phyloP scores from a whole-genome alignment of 2,113 vertebrate species.

The Noturus placidus region DNA sequence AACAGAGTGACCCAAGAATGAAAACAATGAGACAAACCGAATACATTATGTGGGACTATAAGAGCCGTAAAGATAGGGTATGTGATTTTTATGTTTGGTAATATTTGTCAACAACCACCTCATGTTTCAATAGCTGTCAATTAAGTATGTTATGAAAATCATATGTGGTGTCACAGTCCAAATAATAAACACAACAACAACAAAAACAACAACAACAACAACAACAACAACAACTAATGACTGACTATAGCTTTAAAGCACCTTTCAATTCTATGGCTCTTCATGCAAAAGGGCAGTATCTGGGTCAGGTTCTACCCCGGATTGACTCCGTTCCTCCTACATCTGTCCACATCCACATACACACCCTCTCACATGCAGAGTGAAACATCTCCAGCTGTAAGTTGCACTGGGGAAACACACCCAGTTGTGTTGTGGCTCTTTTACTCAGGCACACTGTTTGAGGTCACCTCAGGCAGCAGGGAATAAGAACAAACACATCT shows the following conservation, averaged over 20 bases:
- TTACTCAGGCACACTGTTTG: slow-evolving; percentile 31
- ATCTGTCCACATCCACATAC: not conserved
- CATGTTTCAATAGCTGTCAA: not conserved
- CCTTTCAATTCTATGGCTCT: not conserved
- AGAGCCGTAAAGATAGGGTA: not conserved
- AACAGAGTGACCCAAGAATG: not conserved
- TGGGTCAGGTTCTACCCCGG: not conserved
- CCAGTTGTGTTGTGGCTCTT: not conserved
- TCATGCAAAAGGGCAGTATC: not conserved
- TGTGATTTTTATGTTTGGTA: not conserved
- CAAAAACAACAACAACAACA: not conserved
- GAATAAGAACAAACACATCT: slow-evolving; percentile 46
- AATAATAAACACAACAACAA: not conserved
- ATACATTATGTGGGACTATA: not conserved
- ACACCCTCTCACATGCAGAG: not conserved
- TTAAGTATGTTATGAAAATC: not conserved
- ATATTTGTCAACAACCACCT: not conserved
- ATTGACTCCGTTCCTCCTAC: not conserved
- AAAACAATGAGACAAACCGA: not conserved
- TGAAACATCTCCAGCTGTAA: not conserved
- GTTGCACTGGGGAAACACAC: slow-evolving; percentile 12
- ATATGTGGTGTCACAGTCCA: not conserved
- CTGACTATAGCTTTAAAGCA: not conserved
- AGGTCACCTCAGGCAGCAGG: slow-evolving; percentile 35
- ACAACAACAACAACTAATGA: not conserved